A percentile compares a stretch with the other conserved stretches of the same genome.
Conservation (phyloP, 2,113 vertebrate species). For the Acrocephalus arundinaceus region DNA sequence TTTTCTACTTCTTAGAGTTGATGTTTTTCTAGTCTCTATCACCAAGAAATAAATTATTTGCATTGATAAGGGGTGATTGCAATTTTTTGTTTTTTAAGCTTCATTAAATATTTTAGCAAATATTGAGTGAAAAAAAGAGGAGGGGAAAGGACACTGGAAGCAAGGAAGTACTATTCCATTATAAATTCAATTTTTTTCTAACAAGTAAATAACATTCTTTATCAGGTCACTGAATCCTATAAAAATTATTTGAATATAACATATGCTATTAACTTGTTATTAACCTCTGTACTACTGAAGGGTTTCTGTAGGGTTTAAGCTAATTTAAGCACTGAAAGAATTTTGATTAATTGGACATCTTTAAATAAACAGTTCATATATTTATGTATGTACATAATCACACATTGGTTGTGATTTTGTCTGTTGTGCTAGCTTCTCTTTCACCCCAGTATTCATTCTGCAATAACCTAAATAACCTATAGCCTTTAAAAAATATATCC, state of each 20-base stretch:
- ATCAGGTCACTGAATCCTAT: background rate
- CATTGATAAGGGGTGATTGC: rapidly evolving
- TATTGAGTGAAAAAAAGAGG: background rate
- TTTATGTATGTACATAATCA: background rate
- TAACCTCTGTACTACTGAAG: background rate
- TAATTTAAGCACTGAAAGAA: background rate
- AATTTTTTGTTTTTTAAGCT: background rate
- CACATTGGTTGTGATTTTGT: background rate
- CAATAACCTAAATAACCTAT: background rate
- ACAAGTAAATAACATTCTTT: background rate
- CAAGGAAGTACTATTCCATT: background rate
- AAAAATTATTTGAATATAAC: background rate
- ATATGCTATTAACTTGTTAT: background rate
- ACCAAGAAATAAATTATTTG: background rate
- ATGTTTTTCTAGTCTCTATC: background rate
- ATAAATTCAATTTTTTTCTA: background rate
- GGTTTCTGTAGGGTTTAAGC: background rate
- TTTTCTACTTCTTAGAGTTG: background rate
- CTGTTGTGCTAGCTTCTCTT: background rate
- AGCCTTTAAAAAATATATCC: background rate
- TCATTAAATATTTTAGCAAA: background rate
- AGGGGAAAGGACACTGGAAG: background rate
- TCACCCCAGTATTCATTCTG: background rate
- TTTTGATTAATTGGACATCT: background rate
- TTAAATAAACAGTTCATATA: background rate